Conservation (phyloP, 2,113 vertebrate genomes). For the Athene noctua region DNA sequence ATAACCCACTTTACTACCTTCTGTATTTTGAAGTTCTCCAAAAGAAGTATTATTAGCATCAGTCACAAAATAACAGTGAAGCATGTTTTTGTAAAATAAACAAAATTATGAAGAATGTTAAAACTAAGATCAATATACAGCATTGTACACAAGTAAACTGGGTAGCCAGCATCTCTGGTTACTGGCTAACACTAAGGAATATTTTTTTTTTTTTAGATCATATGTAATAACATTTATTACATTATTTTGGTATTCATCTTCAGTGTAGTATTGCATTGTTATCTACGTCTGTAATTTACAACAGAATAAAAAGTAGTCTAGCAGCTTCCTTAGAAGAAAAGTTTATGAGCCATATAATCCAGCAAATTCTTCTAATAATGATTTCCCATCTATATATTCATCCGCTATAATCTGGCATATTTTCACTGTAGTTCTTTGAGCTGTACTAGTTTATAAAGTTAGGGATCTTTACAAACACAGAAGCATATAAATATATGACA, state of each 20-base stretch:
- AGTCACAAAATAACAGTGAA: not conserved
- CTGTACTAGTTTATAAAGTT: not conserved
- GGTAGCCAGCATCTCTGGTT: not conserved
- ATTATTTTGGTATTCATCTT: not conserved
- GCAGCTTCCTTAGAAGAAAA: not conserved
- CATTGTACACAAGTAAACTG: not conserved
- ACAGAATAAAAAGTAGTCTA: not conserved
- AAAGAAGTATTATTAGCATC: not conserved
- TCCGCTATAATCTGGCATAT: not conserved
- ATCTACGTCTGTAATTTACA: not conserved
- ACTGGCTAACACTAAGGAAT: not conserved
- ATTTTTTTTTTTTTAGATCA: not conserved
- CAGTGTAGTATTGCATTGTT: not conserved
- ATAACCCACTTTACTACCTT: not conserved
- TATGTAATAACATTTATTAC: not conserved
- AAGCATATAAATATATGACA: not conserved
- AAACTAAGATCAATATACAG: not conserved
- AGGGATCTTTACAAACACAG: not conserved
- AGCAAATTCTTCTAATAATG: not conserved
- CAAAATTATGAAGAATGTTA: not conserved
- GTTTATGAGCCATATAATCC: not conserved
- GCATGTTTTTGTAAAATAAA: not conserved
- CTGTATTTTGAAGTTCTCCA: not conserved
- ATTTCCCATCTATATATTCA: not conserved
- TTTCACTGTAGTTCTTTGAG: not conserved